A percentile compares a stretch with the other conserved stretches of the same genome.
Conservation (phyloP, 2,113 vertebrate genomes). For the Cyprinodon variegatus region DNA sequence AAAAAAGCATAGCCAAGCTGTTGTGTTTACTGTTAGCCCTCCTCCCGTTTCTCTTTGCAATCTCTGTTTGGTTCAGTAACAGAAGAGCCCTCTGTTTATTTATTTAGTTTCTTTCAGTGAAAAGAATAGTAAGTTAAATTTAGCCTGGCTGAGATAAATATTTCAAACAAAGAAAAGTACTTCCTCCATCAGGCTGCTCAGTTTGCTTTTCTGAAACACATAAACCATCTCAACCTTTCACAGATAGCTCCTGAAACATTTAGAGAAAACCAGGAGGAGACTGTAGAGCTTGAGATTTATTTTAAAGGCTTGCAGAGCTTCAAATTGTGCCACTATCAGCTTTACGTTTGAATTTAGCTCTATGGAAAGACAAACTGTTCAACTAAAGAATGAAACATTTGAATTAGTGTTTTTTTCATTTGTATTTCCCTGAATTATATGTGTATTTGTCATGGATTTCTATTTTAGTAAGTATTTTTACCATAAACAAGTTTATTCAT, state of each 20-base stretch:
- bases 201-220: slow-evolving; percentile 46
- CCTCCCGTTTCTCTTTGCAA: background rate
- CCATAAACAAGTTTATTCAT: no score
- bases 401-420: background rate
- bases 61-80: slow-evolving; percentile 4
- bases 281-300: slow-evolving; percentile 37
- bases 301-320: slow-evolving; percentile 64
- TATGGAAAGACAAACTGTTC: slow-evolving; percentile 58
- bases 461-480: no score
- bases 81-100: slow-evolving; percentile 20
- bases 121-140: slow-evolving; percentile 31
- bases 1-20: slow-evolving; percentile 22
- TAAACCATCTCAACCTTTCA: slow-evolving; percentile 58
- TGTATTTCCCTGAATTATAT: background rate
- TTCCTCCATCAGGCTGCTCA: slow-evolving; percentile 54
- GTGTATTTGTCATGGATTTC: background rate
- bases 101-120: slow-evolving; percentile 2
- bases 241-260: slow-evolving; percentile 65
- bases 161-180: slow-evolving; percentile 54
- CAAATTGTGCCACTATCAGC: background rate
- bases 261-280: slow-evolving; percentile 44
- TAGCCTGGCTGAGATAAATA: slow-evolving; percentile 63
- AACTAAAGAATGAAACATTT: background rate
- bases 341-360: slow-evolving; percentile 35
- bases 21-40: slow-evolving; percentile 12